Evolutionary conservation across 2,113 vertebrate species (phyloP).

Genomic region (Bubo blakistoni): DNA sequence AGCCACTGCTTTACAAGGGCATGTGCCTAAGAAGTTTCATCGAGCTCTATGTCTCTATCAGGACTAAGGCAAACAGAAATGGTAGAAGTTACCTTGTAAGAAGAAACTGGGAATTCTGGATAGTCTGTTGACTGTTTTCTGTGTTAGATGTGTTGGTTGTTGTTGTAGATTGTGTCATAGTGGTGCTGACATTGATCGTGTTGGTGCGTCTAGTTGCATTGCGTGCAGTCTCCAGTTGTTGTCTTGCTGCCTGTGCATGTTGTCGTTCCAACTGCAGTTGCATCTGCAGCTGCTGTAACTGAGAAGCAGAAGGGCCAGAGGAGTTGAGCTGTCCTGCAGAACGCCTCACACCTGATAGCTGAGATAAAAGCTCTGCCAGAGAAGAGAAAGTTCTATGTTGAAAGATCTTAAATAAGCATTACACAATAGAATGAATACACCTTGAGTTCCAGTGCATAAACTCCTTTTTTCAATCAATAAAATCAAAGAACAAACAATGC

Average conservation of each 20-base stretch:
- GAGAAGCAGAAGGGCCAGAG: slow-evolving; percentile 94
- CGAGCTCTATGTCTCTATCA: not conserved
- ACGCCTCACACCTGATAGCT: slow-evolving; percentile 95
- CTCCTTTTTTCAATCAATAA: not conserved
- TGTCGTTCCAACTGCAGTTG: slow-evolving; percentile 96
- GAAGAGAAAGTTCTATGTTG: slow-evolving; percentile 12
- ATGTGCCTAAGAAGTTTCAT: not conserved
- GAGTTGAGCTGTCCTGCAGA: slow-evolving; percentile 97
- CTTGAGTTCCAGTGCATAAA: not conserved
- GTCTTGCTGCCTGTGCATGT: slow-evolving; percentile 94
- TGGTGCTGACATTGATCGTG: slow-evolving; percentile 84
- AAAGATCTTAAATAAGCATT: not conserved
- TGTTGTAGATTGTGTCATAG: slow-evolving; percentile 84
- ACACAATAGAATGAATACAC: not conserved
- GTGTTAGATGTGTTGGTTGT: slow-evolving; percentile 82
- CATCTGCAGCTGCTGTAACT: slow-evolving; percentile 98
- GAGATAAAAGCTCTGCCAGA: slow-evolving; percentile 93
- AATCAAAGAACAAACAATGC: not conserved
- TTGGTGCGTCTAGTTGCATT: slow-evolving; percentile 91
- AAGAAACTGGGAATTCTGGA: slow-evolving; percentile 95
- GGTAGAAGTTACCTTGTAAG: slow-evolving; percentile 84
- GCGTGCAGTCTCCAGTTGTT: slow-evolving; percentile 93
- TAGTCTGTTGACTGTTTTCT: slow-evolving; percentile 86
- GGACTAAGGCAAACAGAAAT: not conserved
- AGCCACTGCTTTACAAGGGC: not conserved